phyloP scores from a whole-genome alignment of 2,113 vertebrate genomes.

The Polypterus senegalus region DNA sequence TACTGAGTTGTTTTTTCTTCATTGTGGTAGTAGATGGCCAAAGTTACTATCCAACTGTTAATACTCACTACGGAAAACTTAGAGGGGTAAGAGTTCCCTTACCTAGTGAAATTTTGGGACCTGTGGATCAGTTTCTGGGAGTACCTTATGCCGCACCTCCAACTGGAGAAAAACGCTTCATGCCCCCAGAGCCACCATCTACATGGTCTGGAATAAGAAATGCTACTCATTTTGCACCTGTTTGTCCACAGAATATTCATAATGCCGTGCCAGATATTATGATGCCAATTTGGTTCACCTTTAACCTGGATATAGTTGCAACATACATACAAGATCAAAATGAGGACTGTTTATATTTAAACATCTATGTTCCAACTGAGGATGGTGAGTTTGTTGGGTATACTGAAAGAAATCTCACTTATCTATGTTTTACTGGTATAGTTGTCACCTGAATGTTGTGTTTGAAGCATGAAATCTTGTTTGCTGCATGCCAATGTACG shows the following conservation, averaged over 20 bases:
- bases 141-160: slow-evolving; percentile 84
- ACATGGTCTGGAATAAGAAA: slow-evolving; percentile 97
- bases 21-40: slow-evolving; percentile 55
- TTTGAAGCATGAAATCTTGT: slow-evolving; percentile 73
- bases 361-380: slow-evolving; percentile 97
- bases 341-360: slow-evolving; percentile 96
- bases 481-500: slow-evolving; percentile 73
- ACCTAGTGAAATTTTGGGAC: slow-evolving; percentile 91
- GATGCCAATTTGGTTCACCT: slow-evolving; percentile 98
- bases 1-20: slow-evolving; percentile 65
- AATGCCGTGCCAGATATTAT: slow-evolving; percentile 95
- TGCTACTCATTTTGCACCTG: slow-evolving; percentile 89
- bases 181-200: slow-evolving; percentile 84
- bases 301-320: slow-evolving; percentile 96
- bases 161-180: slow-evolving; percentile 82
- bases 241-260: slow-evolving; percentile 97
- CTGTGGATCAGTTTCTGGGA: slow-evolving; percentile 87
- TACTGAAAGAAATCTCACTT: slow-evolving; percentile 20
- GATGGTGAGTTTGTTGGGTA: slow-evolving; percentile 86
- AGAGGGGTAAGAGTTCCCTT: slow-evolving; percentile 79
- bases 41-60: slow-evolving; percentile 86
- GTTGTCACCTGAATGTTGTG: slow-evolving; percentile 53
- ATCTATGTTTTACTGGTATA: slow-evolving; percentile 19
- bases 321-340: slow-evolving; percentile 97
- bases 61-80: slow-evolving; percentile 93